Evolutionary conservation across 2,888 invertebrate species (phyloP).

Genomic region (Drosophila emarginata): DNA sequence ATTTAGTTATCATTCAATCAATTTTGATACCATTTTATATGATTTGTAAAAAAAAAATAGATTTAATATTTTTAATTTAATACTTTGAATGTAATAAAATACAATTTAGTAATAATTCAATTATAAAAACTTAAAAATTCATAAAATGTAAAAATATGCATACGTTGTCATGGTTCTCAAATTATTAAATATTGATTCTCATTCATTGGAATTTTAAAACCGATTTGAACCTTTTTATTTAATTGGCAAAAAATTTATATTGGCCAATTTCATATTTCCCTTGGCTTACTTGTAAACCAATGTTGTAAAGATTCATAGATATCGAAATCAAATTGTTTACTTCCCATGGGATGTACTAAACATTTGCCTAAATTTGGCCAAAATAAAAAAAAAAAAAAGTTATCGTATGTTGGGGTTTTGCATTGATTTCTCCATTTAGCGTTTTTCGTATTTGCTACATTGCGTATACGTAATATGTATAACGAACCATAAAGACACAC

Average conservation of each 20-base stretch:
- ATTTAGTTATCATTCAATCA: too few species aligned
- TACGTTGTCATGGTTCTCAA: too few species aligned
- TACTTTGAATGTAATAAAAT: too few species aligned
- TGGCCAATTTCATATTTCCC: too few species aligned
- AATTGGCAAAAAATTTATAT: not conserved
- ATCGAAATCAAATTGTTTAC: constrained; percentile 2
- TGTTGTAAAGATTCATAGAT: not conserved
- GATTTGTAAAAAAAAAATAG: too few species aligned
- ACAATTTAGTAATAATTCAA: too few species aligned
- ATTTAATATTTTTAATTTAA: too few species aligned
- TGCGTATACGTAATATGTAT: constrained; percentile 35
- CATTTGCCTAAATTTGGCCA: constrained; percentile 23
- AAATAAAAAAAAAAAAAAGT: constrained; percentile 10
- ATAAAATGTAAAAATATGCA: too few species aligned
- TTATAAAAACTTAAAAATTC: too few species aligned
- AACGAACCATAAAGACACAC: constrained; percentile 23
- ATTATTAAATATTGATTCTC: too few species aligned
- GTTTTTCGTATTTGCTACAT: constrained; percentile 10
- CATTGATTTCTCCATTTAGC: constrained; percentile 42
- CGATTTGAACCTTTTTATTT: not conserved
- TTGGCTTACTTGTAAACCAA: too few species aligned
- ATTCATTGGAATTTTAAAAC: not conserved
- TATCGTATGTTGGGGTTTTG: constrained; percentile 26
- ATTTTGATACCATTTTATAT: too few species aligned
- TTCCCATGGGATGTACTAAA: not conserved